Base-by-base conservation (phyloP, 2,888 invertebrate species). In the Pilophorus perplexus region DNA sequence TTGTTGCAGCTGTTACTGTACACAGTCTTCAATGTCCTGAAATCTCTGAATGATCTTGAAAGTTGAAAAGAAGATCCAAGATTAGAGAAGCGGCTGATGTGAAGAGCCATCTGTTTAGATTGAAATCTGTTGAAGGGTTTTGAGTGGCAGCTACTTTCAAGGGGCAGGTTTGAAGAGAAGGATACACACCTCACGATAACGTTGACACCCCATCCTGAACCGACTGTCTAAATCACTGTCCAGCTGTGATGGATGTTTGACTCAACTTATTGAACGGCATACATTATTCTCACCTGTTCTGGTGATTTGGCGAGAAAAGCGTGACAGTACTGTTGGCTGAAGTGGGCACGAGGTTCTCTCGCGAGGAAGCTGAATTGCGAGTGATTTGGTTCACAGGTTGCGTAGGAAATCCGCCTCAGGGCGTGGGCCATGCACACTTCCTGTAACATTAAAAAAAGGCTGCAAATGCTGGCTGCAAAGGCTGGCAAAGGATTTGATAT, bases 401-500 rank as follows among this genome's bases (percentile, higher is more conserved):
- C 89, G 80, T 89, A 90, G 74, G 90, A 89, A 75, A 91, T 89
- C 77, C 91, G 85, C 74, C 89, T 85, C 74, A 90, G 80, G 77
- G 87, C 87, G 81, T 90, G 90, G 74, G 87, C 87, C 90, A 90
- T 90, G 79, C 87, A 85, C 79, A 89, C 87, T 76, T 83, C 83
- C 88, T 88, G 83, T 1, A 59, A 59, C 10, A 22, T 6, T 38
- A 55, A 38, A 2, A 10, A n/a, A n/a, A n/a, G n/a, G n/a, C n/a
- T n/a, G n/a, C n/a, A n/a, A n/a, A n/a, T n/a, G 6, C 6, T 33
- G n/a, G n/a, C n/a, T n/a, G n/a, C n/a, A n/a, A n/a, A n/a, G n/a
- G n/a, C n/a, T n/a, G n/a, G n/a, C n/a, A n/a, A n/a, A n/a, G n/a
- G n/a, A n/a, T n/a, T n/a, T n/a, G n/a, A n/a, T n/a, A n/a, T n/a